Evolutionary conservation across 1,140 invertebrate genomes (phyloP), one percentile per base, ranked within the genome.

Genomic region (Drosophila kohkoa): DNA sequence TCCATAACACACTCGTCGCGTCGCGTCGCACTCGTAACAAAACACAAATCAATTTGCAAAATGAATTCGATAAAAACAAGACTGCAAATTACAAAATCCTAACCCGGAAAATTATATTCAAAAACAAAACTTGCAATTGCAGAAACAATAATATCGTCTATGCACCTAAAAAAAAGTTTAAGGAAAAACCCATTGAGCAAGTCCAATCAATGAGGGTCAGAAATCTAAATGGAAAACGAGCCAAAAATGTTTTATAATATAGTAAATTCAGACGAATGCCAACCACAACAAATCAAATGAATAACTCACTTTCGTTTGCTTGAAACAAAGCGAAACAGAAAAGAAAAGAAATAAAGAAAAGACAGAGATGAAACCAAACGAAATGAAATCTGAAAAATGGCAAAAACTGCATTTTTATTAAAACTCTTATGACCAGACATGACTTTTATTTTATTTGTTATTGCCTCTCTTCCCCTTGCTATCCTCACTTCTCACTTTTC

Each of bases 301-400:
- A 78, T 67, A 82, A 81, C 67, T 86, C 79, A 76, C 82, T 86
- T 86, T 86, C 82, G 48, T 76, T 87, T 72, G 65, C 55, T 2
- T 63, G 20, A 63, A 63, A 63, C 48, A 63, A 51, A 63, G 25
- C 57, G 11, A 6, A 25, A 32, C 48, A 32, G 54, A 45, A 69
- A 30, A 45, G 15, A 49, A 43, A 13, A 43, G 7, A 43, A n/a
- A n/a, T 13, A 13, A n/a, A 43, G 41, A 43, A n/a, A n/a, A 48
- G 55, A 67, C 55, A 46, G 13, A 52, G 28, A 62, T 48, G 62
- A 68, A 76, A 59, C 78, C 55, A 60, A 64, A 69, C 75, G 52
- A 65, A 69, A 65, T 60, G 48, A 38, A 68, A 66, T 52, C 48
- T 32, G 35, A 32, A 43, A 51, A 55, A 60, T 60, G 64, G 57